Percentiles rank a stretch among this genome's conserved stretches.
phyloP scores from a whole-genome alignment of 1,140 invertebrate genomes.

The Schlechtendalia chinensis region DNA sequence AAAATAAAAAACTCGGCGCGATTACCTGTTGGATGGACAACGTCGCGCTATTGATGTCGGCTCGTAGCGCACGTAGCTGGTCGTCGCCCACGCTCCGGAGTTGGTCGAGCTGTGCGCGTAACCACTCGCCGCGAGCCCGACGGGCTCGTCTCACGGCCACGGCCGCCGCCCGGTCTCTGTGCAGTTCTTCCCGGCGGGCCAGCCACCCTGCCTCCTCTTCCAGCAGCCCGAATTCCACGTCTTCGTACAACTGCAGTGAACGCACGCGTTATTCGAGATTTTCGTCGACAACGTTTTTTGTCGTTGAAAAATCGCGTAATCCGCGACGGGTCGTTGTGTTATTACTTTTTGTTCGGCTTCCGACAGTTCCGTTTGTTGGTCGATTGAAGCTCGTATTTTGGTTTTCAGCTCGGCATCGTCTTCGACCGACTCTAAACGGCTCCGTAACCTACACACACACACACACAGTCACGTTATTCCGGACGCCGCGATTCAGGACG shows the following conservation, averaged over 20 bases:
- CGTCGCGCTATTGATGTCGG: conserved; percentile 63
- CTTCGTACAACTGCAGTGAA: conserved; percentile 73
- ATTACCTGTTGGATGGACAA: conserved; percentile 64
- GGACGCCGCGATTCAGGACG: no score
- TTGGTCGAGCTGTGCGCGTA: conserved; percentile 67
- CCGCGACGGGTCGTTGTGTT: not conserved
- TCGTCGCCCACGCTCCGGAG: conserved; percentile 63
- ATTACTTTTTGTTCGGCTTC: conserved; percentile 60
- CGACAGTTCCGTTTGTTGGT: conserved; percentile 60
- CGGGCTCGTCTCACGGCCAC: conserved; percentile 66
- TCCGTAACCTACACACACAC: conserved; percentile 5
- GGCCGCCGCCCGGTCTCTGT: conserved; percentile 71
- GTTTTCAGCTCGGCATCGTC: conserved; percentile 58
- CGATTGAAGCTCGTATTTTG: conserved; percentile 63
- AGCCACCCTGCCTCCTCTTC: conserved; percentile 84
- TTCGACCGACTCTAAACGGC: conserved; percentile 53
- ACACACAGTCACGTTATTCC: no score
- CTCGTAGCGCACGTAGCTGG: conserved; percentile 66
- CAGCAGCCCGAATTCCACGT: conserved; percentile 89
- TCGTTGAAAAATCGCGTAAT: not conserved
- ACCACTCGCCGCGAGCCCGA: conserved; percentile 64
- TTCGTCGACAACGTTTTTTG: no score
- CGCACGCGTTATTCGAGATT: not conserved
- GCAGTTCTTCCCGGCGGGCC: conserved; percentile 77
- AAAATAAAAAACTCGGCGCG: no score